Conservation (phyloP, 2,113 vertebrate species). For the Naja naja region DNA sequence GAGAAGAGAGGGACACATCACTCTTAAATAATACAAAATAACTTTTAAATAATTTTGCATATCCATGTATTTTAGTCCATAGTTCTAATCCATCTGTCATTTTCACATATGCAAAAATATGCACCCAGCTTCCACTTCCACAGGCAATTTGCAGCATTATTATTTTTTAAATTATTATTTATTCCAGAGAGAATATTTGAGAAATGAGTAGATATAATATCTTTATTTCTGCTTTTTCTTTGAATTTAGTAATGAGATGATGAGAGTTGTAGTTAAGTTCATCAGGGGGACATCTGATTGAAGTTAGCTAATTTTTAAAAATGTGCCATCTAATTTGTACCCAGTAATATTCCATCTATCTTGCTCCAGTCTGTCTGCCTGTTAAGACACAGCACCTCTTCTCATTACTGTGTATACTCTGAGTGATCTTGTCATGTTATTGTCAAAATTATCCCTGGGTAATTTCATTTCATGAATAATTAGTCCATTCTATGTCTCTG, state of each 20-base stretch:
- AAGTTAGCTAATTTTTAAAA: not conserved
- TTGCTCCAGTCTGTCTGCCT: not conserved
- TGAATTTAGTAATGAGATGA: not conserved
- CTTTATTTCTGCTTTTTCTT: not conserved
- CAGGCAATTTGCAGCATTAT: not conserved
- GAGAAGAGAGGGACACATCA: not conserved
- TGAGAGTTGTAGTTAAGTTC: not conserved
- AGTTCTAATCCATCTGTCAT: not conserved
- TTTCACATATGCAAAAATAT: not conserved
- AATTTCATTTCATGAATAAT: constrained; percentile 24
- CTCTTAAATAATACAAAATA: not conserved
- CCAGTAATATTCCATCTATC: fast-evolving
- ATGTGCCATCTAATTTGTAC: not conserved
- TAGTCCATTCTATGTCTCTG: not conserved
- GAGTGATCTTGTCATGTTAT: not conserved
- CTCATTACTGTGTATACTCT: not conserved
- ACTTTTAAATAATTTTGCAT: not conserved
- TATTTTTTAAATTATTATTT: not conserved
- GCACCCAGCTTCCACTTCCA: not conserved
- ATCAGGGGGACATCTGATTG: not conserved
- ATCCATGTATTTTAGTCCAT: not conserved
- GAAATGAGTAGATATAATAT: not conserved
- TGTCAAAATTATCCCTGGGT: constrained; percentile 25
- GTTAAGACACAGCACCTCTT: not conserved
- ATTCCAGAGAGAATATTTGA: not conserved